phyloP scores from a whole-genome alignment of 2,888 invertebrate genomes.

The Cephonodes hylas region DNA sequence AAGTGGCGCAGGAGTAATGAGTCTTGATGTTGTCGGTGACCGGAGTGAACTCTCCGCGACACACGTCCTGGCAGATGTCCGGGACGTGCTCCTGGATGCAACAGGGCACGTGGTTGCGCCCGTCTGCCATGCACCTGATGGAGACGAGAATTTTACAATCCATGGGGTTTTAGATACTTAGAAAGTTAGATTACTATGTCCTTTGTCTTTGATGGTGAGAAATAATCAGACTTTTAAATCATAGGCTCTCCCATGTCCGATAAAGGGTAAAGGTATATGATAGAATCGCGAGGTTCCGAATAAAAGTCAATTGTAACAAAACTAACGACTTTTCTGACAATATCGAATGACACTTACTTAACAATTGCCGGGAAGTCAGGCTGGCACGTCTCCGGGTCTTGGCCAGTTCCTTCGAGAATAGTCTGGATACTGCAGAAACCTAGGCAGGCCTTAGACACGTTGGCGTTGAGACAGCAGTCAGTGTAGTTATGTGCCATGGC shows the following conservation, averaged over 20 bases:
- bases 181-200: too few species aligned
- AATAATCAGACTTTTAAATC: too few species aligned
- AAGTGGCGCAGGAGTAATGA: slow-evolving; percentile 91
- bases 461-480: slow-evolving; percentile 86
- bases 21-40: slow-evolving; percentile 92
- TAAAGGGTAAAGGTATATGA: too few species aligned
- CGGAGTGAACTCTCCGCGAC: slow-evolving; percentile 91
- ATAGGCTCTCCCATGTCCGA: too few species aligned
- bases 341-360: slow-evolving; percentile 49
- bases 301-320: neutral
- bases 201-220: too few species aligned
- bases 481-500: slow-evolving; percentile 88
- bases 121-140: slow-evolving; percentile 86
- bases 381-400: slow-evolving; percentile 91
- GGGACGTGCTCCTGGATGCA: slow-evolving; percentile 91
- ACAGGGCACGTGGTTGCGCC: slow-evolving; percentile 92
- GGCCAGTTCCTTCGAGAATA: slow-evolving; percentile 88
- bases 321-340: neutral
- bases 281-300: too few species aligned
- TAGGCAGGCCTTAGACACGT: slow-evolving; percentile 86
- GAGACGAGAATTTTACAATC: neutral
- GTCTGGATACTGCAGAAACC: slow-evolving; percentile 92
- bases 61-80: slow-evolving; percentile 92
- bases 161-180: too few species aligned
- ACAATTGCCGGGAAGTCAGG: slow-evolving; percentile 90